A percentile compares a stretch with the other conserved stretches of the same genome.
Evolutionary conservation across 2,797 vertebrate species (phyloP).

Genomic region (Bovichtus diacanthus): DNA sequence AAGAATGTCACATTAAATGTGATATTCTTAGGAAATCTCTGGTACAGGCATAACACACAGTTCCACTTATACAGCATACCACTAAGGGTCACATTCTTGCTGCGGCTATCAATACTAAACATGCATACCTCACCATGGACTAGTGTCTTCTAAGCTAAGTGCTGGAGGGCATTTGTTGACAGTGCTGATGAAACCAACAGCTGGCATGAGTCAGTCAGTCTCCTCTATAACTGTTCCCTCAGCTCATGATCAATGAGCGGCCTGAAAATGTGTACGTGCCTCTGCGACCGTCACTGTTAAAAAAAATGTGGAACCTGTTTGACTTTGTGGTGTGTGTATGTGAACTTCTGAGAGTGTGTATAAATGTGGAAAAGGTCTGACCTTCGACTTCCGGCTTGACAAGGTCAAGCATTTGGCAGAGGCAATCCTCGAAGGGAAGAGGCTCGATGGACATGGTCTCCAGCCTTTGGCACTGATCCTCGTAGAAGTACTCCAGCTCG

Average conservation of each 20-base stretch:
- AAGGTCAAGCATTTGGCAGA: conserved; percentile 98
- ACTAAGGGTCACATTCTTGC: conserved; percentile 56
- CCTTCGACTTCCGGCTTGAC: conserved; percentile 92
- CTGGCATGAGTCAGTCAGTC: conserved; percentile 33
- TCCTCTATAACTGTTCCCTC: conserved; percentile 40
- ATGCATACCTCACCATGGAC: conserved; percentile 24
- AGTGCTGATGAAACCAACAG: conserved; percentile 60
- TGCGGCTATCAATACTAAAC: conserved; percentile 51
- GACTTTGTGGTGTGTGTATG: conserved; percentile 1
- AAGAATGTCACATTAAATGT: neutral
- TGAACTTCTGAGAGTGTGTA: conserved; percentile 23
- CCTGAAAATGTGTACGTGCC: conserved; percentile 12
- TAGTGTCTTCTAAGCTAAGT: conserved; percentile 49
- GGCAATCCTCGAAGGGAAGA: conserved; percentile 94
- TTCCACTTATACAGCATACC: conserved; percentile 10
- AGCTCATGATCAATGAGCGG: conserved; percentile 38
- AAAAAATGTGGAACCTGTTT: conserved; percentile 13
- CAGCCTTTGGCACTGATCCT: conserved; percentile 95
- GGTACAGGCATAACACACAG: conserved; percentile 30
- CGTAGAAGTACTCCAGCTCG: conserved; percentile 96
- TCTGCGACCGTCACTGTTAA: neutral
- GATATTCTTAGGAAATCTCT: too few species aligned
- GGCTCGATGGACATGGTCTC: conserved; percentile 94
- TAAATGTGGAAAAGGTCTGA: conserved; percentile 65
- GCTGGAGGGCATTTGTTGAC: conserved; percentile 49